These are phyloP conservation scores for Dione juno DNA, from an alignment of 2,888 invertebrate species.

Conservation along the genomic window DNA sequence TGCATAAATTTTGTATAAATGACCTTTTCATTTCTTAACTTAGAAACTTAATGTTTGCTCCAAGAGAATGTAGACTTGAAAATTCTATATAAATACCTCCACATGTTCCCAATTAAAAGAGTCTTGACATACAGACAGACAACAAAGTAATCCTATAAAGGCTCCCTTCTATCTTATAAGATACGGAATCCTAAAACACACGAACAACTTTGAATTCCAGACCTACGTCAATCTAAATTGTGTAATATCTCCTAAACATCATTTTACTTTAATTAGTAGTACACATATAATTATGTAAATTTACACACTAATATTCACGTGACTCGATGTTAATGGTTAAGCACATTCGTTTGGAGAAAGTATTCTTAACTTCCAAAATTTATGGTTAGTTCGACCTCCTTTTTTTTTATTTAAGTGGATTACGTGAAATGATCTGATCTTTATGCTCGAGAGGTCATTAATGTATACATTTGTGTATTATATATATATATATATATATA, in stretches of 20 bases:
- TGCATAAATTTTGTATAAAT: no score
- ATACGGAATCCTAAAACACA: background rate
- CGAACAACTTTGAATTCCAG: background rate
- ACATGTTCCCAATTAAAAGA: no score
- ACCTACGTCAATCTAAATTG: background rate
- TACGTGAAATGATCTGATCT: background rate
- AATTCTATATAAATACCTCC: no score
- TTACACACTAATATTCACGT: conserved; percentile 14
- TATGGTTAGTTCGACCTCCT: conserved; percentile 22
- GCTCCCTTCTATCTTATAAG: no score
- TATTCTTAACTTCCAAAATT: conserved; percentile 20
- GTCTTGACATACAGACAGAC: no score
- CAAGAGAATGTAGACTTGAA: no score
- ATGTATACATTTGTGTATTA: background rate
- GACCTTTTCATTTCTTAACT: no score
- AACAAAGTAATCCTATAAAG: no score
- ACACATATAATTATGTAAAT: background rate
- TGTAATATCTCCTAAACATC: background rate
- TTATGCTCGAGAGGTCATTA: background rate
- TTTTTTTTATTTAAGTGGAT: conserved; percentile 12
- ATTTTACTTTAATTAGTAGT: conserved; percentile 1
- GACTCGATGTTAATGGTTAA: conserved; percentile 2
- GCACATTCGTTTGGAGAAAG: conserved; percentile 22
- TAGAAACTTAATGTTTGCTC: no score
- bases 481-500: no score